Evolutionary conservation across 1,140 invertebrate genomes (phyloP).

Genomic region (Parasteatoda tepidariorum): DNA sequence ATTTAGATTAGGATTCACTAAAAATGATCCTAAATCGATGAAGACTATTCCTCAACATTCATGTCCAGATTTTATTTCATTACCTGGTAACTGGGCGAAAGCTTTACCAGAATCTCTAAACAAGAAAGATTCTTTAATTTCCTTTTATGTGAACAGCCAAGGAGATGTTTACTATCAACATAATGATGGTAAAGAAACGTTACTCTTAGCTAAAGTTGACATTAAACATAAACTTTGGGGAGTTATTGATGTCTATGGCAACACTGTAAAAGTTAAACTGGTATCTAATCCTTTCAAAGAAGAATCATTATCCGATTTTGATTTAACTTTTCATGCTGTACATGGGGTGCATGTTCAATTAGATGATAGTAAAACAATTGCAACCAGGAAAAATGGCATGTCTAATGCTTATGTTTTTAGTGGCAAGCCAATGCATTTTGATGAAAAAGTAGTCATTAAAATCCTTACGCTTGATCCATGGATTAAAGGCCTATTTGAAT

Average conservation of each 20-base stretch:
- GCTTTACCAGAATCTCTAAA: constrained; percentile 92
- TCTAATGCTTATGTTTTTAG: neutral
- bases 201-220: neutral
- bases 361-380: neutral
- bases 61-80: constrained; percentile 92
- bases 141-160: constrained; percentile 88
- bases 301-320: neutral
- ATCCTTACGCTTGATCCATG: constrained; percentile 65
- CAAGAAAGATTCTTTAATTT: constrained; percentile 85
- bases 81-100: constrained; percentile 97
- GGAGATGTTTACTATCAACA: constrained; percentile 95
- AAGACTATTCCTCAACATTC: constrained; percentile 89
- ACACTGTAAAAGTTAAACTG: neutral
- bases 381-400: neutral
- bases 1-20: constrained; percentile 83
- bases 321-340: neutral
- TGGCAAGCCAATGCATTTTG: neutral
- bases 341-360: neutral
- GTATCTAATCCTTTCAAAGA: neutral
- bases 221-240: neutral
- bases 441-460: neutral
- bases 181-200: constrained; percentile 70
- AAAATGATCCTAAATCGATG: neutral
- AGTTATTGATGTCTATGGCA: neutral
- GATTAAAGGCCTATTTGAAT: neutral